Evolutionary conservation across 2,797 vertebrate genomes (phyloP).

Genomic region (Pangasius djambal): DNA sequence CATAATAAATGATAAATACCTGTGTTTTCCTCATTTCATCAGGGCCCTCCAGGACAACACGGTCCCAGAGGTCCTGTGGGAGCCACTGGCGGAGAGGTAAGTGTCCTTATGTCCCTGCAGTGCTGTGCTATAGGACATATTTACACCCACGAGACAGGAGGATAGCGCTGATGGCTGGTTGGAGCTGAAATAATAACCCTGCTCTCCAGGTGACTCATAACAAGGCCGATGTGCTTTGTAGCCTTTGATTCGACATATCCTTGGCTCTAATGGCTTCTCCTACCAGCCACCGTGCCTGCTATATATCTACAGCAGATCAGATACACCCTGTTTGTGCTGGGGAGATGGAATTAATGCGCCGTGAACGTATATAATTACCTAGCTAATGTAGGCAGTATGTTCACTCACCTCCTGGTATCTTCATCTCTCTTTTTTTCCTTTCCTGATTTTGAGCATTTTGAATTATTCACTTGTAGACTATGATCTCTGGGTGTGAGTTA

Average conservation of each 20-base stretch:
- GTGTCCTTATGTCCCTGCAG: conserved; percentile 42
- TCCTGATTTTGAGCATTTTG: conserved; percentile 65
- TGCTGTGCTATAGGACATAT: conserved; percentile 16
- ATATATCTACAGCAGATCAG: conserved; percentile 23
- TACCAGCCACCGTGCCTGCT: neutral
- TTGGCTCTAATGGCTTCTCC: neutral
- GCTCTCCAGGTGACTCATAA: conserved; percentile 38
- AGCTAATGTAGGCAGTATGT: conserved; percentile 15
- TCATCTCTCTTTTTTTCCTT: neutral
- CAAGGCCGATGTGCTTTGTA: conserved; percentile 9
- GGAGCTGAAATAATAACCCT: conserved; percentile 31
- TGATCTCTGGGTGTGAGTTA: conserved; percentile 73
- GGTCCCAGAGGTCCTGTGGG: conserved; percentile 88
- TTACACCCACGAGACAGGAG: conserved; percentile 18
- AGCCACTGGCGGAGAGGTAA: conserved; percentile 83
- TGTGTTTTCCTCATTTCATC: conserved; percentile 57
- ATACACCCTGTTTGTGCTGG: neutral
- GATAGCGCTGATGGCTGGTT: conserved; percentile 33
- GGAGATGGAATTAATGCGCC: conserved; percentile 27
- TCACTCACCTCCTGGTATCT: conserved; percentile 4
- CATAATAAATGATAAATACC: conserved; percentile 15
- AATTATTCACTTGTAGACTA: conserved; percentile 76
- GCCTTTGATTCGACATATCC: conserved; percentile 21
- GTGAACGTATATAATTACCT: conserved; percentile 26
- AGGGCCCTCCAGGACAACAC: conserved; percentile 89